These are phyloP conservation scores for Symphodus melops DNA, from an alignment of 2,113 vertebrate genomes.

Conservation along the genomic window DNA sequence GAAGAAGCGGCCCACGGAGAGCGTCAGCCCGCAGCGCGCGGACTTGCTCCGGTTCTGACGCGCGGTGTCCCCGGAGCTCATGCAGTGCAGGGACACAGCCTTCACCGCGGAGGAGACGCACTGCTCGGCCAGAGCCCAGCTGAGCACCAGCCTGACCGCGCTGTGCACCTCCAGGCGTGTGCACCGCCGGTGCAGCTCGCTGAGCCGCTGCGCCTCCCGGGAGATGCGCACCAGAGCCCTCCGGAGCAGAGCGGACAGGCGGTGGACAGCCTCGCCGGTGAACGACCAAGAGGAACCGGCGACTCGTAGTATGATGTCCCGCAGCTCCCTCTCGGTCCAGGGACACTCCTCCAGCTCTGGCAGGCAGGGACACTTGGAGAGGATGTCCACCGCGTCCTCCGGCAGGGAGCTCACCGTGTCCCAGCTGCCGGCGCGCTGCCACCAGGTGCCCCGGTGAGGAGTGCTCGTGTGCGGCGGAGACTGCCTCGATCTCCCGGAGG, in stretches of 20 bases:
- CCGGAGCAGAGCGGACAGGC: conserved; percentile 86
- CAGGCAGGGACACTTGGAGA: conserved; percentile 89
- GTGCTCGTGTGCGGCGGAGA: conserved; percentile 84
- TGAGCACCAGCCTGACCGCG: conserved; percentile 89
- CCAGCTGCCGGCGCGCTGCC: conserved; percentile 92
- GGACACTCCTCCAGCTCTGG: conserved; percentile 95
- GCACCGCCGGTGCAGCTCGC: conserved; percentile 91
- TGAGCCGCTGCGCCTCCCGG: conserved; percentile 92
- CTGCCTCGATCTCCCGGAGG: conserved; percentile 84
- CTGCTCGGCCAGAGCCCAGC: conserved; percentile 88
- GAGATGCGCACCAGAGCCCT: conserved; percentile 88
- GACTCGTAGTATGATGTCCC: conserved; percentile 83
- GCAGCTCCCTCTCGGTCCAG: conserved; percentile 90
- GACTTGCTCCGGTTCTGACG: conserved; percentile 87
- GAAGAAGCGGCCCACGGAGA: conserved; percentile 94
- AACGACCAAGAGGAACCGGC: conserved; percentile 73
- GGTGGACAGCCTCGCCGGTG: conserved; percentile 82
- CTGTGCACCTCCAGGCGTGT: conserved; percentile 94
- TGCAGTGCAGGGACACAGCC: conserved; percentile 92
- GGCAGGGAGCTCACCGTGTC: conserved; percentile 92
- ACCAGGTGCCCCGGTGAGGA: conserved; percentile 86
- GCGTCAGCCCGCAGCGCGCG: conserved; percentile 88
- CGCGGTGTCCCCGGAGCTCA: conserved; percentile 90
- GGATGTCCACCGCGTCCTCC: conserved; percentile 90
- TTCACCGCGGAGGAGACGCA: conserved; percentile 87